Evolutionary conservation across 2,888 invertebrate species (phyloP), one percentile per base, ranked within the genome.

Genomic region (Volucella inanis): DNA sequence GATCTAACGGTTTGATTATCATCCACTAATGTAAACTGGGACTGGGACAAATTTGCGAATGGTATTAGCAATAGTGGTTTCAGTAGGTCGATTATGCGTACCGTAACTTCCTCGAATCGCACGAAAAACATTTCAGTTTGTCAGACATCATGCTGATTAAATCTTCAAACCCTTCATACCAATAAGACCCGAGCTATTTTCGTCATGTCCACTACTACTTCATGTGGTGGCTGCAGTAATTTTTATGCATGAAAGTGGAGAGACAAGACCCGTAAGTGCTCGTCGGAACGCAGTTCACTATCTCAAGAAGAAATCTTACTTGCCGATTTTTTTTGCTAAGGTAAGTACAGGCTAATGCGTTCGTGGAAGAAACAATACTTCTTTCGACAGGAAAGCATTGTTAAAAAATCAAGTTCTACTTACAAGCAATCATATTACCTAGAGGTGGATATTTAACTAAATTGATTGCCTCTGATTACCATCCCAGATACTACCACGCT

Each of bases 121-220:
- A n/a, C n/a, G n/a, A n/a, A n/a, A n/a, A n/a, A n/a, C n/a, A n/a
- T n/a, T n/a, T n/a, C n/a, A n/a, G 12, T 65, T 57, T 22, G 12
- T 50, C 12, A 41, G 75, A 10, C 22, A 64, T 18, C 50, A 67
- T 45, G 38, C 41, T 15, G 12, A 76, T 22, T 9, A 12, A 10
- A 22, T 52, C 11, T 38, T 9, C 12, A 49, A 75, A 31, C 15
- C 50, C 4, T 49, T 50, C 9, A 45, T 74, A 31, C 12, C 49
- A 6, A 47, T 74, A n/a, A 57, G 47, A 55, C 47, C 39, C 9
- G 64, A 74, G 18, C 54, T 55, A 12, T 74, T 74, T 11, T 54
- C 62, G 2, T 54, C 62, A 14, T 72, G 72, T 52, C 15, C 41
- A 31, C 3, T 11, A 15, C 14, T 72, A 11, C 12, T 72, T 14